Evolutionary conservation across 2,113 vertebrate species (phyloP).

Genomic region (Petroica traversi): DNA sequence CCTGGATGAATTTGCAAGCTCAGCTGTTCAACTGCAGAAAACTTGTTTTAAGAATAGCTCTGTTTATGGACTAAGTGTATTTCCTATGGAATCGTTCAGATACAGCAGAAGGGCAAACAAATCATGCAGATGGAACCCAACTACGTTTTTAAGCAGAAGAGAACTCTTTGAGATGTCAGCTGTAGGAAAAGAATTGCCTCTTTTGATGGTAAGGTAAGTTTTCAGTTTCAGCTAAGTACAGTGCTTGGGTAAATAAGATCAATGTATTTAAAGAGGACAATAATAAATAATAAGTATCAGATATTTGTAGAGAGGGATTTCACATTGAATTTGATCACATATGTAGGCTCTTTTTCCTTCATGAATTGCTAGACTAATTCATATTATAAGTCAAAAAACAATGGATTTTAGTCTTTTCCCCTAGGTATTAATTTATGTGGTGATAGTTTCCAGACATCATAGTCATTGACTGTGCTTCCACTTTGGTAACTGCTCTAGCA

Average conservation of each 20-base stretch:
- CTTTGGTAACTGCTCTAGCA: background rate
- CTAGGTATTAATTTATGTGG: background rate
- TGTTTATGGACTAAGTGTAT: background rate
- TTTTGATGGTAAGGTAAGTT: background rate
- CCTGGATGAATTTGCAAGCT: background rate
- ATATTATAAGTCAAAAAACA: background rate
- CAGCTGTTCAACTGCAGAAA: background rate
- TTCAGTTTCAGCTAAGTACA: background rate
- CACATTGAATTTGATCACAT: background rate
- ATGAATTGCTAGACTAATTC: background rate
- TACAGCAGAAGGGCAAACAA: background rate
- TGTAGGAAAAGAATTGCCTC: background rate
- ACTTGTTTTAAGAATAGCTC: background rate
- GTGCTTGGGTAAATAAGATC: background rate
- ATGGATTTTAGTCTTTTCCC: background rate
- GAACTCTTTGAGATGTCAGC: background rate
- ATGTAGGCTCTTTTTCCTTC: background rate
- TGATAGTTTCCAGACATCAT: background rate
- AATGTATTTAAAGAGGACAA: background rate
- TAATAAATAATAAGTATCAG: background rate
- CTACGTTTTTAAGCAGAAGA: background rate
- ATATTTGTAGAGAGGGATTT: background rate
- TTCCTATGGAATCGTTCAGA: background rate
- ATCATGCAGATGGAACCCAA: background rate
- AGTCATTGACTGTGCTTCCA: background rate